These are phyloP conservation scores for Heliconius erato DNA, from an alignment of 2,888 invertebrate genomes.

Conservation along the genomic window DNA sequence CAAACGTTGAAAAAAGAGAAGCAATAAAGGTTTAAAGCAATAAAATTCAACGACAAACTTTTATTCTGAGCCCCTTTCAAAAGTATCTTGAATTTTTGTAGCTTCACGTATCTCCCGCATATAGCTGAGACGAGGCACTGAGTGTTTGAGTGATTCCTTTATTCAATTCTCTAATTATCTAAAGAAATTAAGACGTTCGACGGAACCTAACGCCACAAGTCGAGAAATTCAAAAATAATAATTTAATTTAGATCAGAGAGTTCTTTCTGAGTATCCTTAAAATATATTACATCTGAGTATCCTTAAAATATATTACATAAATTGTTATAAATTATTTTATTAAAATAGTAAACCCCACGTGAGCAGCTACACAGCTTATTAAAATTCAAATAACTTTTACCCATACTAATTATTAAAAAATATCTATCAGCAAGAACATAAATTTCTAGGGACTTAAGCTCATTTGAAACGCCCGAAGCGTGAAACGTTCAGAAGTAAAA, in stretches of 20 bases:
- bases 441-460: conserved; percentile 20
- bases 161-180: too few species aligned
- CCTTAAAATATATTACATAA: too few species aligned
- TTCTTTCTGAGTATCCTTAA: too few species aligned
- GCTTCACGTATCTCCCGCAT: neutral
- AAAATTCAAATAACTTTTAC: neutral
- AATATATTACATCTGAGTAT: too few species aligned
- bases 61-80: too few species aligned
- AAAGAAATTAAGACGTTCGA: neutral
- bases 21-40: neutral
- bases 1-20: neutral
- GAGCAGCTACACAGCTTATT: neutral
- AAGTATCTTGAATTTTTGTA: neutral
- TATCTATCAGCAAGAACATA: conserved; percentile 3
- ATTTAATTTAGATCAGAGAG: too few species aligned
- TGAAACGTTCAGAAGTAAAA: conserved; percentile 21
- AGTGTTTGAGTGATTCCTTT: neutral
- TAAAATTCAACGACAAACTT: too few species aligned
- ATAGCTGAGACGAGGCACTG: neutral
- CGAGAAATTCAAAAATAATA: too few species aligned
- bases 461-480: conserved; percentile 19
- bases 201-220: too few species aligned
- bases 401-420: neutral
- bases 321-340: too few species aligned
- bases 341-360: too few species aligned